phyloP scores from a whole-genome alignment of 2,888 invertebrate species.

The Branchellion lobata region DNA sequence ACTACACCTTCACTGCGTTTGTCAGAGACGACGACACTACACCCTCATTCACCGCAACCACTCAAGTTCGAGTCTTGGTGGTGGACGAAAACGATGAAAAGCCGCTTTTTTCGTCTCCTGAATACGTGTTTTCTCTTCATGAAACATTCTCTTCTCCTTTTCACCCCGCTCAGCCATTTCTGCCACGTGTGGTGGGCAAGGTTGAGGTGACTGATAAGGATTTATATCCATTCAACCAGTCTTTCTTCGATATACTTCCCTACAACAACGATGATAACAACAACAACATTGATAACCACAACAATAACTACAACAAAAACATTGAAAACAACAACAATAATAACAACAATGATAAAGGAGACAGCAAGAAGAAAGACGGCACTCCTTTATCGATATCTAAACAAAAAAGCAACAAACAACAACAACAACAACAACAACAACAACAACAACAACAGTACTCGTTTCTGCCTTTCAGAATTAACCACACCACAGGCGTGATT shows the following conservation, averaged over 20 bases:
- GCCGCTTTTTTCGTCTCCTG: conserved; percentile 13
- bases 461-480: background rate
- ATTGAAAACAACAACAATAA: too few species aligned
- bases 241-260: background rate
- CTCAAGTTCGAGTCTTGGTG: background rate
- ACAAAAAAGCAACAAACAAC: too few species aligned
- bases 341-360: too few species aligned
- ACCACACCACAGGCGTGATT: background rate
- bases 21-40: background rate
- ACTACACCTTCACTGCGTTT: conserved; percentile 9
- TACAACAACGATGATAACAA: background rate
- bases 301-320: too few species aligned
- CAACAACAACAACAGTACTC: too few species aligned
- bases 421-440: too few species aligned
- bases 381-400: too few species aligned
- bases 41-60: background rate
- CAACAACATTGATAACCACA: background rate
- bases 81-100: conserved; percentile 22
- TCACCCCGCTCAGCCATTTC: background rate
- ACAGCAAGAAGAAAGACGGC: too few species aligned
- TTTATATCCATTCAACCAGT: background rate
- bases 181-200: background rate
- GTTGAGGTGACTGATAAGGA: background rate
- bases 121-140: background rate
- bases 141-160: background rate